A percentile compares a stretch with the other conserved stretches of the same genome.
Evolutionary conservation across 1,140 invertebrate genomes (phyloP).

Genomic region (Trypoxylus dichotomus): DNA sequence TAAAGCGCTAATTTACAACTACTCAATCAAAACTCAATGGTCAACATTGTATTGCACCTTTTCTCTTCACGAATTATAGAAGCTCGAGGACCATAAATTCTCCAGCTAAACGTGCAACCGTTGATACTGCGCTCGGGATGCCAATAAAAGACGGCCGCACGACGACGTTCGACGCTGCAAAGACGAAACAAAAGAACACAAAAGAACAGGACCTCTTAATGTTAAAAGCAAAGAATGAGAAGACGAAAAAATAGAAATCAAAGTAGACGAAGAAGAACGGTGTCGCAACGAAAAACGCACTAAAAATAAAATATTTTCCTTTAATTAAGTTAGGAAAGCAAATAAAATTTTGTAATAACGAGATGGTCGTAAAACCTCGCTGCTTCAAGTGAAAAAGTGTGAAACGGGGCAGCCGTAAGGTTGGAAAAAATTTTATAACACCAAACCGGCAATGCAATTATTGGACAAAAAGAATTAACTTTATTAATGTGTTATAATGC

Average conservation of each 20-base stretch:
- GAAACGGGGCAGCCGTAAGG: neutral
- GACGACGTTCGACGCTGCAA: neutral
- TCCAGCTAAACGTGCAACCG: neutral
- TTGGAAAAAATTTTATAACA: conserved; percentile 16
- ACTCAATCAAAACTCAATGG: neutral
- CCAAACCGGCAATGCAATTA: neutral
- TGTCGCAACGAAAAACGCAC: neutral
- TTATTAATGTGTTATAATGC: conserved; percentile 4
- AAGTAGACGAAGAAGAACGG: neutral
- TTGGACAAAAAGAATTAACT: conserved; percentile 13
- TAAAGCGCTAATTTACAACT: neutral
- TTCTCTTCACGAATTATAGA: neutral
- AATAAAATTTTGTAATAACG: conserved; percentile 19
- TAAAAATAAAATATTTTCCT: conserved; percentile 16
- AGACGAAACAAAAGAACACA: neutral
- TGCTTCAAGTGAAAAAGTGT: neutral
- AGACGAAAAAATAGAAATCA: neutral
- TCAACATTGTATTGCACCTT: neutral
- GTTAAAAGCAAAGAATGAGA: neutral
- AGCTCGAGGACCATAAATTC: neutral
- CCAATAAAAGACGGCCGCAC: neutral
- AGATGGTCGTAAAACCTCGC: neutral
- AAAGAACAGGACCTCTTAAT: neutral
- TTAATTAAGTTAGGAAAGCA: conserved; percentile 20
- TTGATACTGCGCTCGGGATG: neutral